Percentiles rank a stretch among this genome's conserved stretches.
Conservation (phyloP, 2,113 vertebrate species). For the Lethenteron camtschaticum region DNA sequence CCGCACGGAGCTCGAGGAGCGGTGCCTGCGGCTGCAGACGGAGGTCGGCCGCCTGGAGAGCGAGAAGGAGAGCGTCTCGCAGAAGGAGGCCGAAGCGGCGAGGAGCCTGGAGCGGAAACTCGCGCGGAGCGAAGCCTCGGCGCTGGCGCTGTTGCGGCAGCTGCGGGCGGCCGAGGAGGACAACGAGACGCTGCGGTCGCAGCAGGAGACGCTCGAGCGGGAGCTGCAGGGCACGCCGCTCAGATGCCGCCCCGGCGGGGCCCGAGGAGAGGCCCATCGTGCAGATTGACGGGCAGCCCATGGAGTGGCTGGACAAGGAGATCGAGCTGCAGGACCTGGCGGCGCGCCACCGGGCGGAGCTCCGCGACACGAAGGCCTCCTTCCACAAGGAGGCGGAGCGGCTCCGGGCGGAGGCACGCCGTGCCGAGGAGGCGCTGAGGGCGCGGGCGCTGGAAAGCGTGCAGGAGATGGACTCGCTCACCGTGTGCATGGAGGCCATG, state of each 20-base stretch:
- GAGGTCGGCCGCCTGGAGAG: no score
- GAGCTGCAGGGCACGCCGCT: slow-evolving; percentile 20
- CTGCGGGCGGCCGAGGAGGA: no score
- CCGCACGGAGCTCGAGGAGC: no score
- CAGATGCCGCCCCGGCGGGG: not conserved
- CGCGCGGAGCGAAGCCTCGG: no score
- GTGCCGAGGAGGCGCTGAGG: slow-evolving; percentile 19
- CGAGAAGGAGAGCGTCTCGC: no score
- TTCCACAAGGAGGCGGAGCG: slow-evolving; percentile 23
- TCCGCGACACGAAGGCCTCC: slow-evolving; percentile 21
- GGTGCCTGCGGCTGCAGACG: no score
- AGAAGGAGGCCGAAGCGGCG: no score
- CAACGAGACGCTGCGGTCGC: no score
- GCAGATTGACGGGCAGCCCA: slow-evolving; percentile 21
- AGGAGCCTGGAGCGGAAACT: no score
- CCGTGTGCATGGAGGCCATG: slow-evolving; percentile 27
- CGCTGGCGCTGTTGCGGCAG: no score
- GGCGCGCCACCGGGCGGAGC: slow-evolving; percentile 24
- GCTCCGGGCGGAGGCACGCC: slow-evolving; percentile 18
- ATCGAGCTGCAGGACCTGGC: slow-evolving; percentile 23
- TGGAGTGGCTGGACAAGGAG: slow-evolving; percentile 22
- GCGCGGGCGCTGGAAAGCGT: slow-evolving; percentile 24
- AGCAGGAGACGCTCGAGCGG: slow-evolving; percentile 22
- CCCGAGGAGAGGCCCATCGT: slow-evolving; percentile 8
- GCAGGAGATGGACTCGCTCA: slow-evolving; percentile 27